Evolutionary conservation across 92 coral and sea anemone genomes (phyloP).

Genomic region (Porites divaricata): DNA sequence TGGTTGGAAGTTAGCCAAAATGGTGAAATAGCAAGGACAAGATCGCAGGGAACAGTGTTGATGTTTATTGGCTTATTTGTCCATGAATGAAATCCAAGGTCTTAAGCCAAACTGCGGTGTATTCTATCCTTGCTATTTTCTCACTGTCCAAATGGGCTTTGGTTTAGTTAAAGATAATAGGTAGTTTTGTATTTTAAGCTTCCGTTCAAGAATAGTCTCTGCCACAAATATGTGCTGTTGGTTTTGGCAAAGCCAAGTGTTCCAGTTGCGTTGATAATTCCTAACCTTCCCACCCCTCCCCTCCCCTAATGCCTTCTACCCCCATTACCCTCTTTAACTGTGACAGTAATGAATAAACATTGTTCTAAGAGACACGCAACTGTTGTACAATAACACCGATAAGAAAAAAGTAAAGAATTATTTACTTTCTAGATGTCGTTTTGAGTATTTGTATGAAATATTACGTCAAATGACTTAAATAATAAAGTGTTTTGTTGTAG

Average conservation of each 20-base stretch:
- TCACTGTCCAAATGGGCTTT: not conserved
- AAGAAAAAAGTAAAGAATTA: slow-evolving; percentile 31
- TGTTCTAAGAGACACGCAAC: slow-evolving; percentile 18
- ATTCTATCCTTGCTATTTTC: slow-evolving; percentile 4
- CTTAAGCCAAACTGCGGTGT: not conserved
- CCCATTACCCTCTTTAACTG: not conserved
- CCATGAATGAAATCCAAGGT: slow-evolving; percentile 2
- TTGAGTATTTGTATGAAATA: slow-evolving; percentile 54
- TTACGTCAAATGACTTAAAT: slow-evolving; percentile 38
- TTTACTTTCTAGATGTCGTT: slow-evolving; percentile 43
- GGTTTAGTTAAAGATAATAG: slow-evolving; percentile 9
- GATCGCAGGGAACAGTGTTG: not conserved
- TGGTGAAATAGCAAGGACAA: not conserved
- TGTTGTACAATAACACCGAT: slow-evolving; percentile 32
- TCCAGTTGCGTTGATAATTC: slow-evolving; percentile 5
- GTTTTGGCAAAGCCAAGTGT: slow-evolving; percentile 41
- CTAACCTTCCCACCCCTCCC: not conserved
- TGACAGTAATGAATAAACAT: not conserved
- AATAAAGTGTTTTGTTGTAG: slow-evolving; percentile 46
- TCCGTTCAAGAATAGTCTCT: not conserved
- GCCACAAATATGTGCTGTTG: not conserved
- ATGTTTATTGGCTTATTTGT: slow-evolving; percentile 8
- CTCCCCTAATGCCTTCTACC: not conserved
- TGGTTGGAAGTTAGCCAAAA: slow-evolving; percentile 4
- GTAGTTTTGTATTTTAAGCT: slow-evolving; percentile 26